A percentile compares a stretch with the other conserved stretches of the same genome.
These are phyloP conservation scores for Myotis yumanensis DNA, from an alignment of 2,113 vertebrate genomes.

Conservation along the genomic window DNA sequence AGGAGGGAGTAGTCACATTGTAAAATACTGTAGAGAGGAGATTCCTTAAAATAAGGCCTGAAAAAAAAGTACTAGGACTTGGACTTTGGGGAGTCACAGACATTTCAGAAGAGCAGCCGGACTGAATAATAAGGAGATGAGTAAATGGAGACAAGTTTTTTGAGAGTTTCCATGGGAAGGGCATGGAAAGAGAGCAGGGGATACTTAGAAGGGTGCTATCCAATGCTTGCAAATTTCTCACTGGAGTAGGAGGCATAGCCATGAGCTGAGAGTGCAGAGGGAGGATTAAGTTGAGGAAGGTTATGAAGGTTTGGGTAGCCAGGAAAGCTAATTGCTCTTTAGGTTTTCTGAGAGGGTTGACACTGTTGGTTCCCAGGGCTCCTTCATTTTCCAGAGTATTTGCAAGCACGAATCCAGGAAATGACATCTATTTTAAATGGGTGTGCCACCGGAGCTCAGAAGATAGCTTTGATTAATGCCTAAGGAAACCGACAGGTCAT, in stretches of 20 bases:
- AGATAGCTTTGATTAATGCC: neutral
- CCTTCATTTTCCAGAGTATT: neutral
- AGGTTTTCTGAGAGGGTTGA: neutral
- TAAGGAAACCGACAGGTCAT: neutral
- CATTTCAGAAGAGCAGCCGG: neutral
- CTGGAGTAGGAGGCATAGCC: neutral
- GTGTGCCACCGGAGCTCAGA: neutral
- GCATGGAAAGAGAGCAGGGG: neutral
- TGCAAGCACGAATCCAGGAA: neutral
- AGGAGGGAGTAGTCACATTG: neutral
- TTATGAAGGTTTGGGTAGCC: neutral
- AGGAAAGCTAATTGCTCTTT: neutral
- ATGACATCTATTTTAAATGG: neutral
- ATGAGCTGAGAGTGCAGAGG: neutral
- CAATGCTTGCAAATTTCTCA: neutral
- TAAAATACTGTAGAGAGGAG: neutral
- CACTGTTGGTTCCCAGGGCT: too few relatives aligned
- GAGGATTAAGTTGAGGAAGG: neutral
- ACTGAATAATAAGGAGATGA: neutral
- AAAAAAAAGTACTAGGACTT: neutral
- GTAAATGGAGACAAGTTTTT: neutral
- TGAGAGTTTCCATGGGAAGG: neutral
- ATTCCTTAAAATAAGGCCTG: neutral
- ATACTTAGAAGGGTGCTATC: neutral
- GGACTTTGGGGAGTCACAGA: neutral